A percentile compares a stretch with the other conserved stretches of the same genome.
Conservation (phyloP, 2,797 vertebrate species). For the Phrynocephalus forsythii region DNA sequence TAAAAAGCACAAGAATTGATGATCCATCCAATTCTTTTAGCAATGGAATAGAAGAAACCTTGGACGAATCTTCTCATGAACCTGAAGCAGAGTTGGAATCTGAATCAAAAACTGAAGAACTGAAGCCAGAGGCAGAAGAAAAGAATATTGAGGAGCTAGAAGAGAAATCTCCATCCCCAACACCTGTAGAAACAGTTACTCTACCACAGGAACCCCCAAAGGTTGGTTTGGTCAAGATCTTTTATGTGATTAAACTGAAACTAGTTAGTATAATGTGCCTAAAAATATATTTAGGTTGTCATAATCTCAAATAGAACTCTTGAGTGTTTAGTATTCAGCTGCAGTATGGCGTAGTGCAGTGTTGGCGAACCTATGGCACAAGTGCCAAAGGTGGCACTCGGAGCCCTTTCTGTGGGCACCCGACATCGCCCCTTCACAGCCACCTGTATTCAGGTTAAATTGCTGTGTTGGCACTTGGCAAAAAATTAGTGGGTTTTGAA, state of each 20-base stretch:
- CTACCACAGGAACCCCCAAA: slow-evolving; percentile 91
- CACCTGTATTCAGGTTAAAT: too few species aligned
- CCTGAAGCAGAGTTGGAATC: slow-evolving; percentile 89
- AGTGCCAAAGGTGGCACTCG: too few species aligned
- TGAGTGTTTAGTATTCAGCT: neutral
- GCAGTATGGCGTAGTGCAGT: too few species aligned
- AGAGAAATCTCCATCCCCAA: slow-evolving; percentile 90
- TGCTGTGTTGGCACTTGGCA: too few species aligned
- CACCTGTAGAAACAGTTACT: slow-evolving; percentile 88
- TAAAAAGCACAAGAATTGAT: neutral
- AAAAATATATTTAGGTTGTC: neutral
- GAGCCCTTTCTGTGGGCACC: too few species aligned
- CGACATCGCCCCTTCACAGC: too few species aligned
- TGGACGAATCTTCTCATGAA: slow-evolving; percentile 90
- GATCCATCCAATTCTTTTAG: slow-evolving; percentile 74
- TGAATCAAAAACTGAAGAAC: slow-evolving; percentile 89
- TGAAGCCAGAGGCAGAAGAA: slow-evolving; percentile 88
- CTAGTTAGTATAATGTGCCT: neutral
- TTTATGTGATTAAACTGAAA: slow-evolving; percentile 12
- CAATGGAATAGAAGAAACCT: slow-evolving; percentile 92
- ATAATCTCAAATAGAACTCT: neutral
- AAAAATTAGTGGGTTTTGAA: too few species aligned
- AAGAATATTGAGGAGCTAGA: slow-evolving; percentile 91
- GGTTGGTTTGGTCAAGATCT: slow-evolving; percentile 76
- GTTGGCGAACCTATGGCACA: too few species aligned